Percentiles rank a stretch among this genome's conserved stretches.
These are phyloP conservation scores for Clarias laeviceps DNA, from an alignment of 2,797 vertebrate genomes.

Conservation along the genomic window DNA sequence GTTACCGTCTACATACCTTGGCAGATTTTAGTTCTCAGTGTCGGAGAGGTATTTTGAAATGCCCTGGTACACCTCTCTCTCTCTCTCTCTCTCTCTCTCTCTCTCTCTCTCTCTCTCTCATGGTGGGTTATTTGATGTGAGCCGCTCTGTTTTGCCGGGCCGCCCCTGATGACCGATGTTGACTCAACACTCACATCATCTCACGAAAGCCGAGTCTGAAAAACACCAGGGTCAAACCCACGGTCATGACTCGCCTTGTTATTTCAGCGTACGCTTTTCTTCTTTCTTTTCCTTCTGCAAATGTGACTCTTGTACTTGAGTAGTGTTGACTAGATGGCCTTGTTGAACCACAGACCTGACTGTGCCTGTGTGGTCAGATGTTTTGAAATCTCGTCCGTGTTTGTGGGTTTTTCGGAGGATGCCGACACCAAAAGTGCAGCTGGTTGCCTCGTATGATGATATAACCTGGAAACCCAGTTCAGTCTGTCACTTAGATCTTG, in stretches of 20 bases:
- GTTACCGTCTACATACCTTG: slow-evolving; percentile 70
- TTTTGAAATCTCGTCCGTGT: neutral
- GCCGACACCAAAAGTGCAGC: neutral
- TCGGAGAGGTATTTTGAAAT: slow-evolving; percentile 66
- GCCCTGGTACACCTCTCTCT: neutral
- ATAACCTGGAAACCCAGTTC: neutral
- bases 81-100: neutral
- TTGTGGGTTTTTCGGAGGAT: neutral
- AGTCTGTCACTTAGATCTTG: neutral
- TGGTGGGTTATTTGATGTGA: slow-evolving; percentile 25
- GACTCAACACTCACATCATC: slow-evolving; percentile 21
- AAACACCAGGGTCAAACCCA: slow-evolving; percentile 16
- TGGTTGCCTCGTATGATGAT: neutral
- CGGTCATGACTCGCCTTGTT: slow-evolving; percentile 1
- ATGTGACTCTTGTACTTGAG: neutral
- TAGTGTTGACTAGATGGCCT: too few relatives aligned
- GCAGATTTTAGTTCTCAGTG: slow-evolving; percentile 73
- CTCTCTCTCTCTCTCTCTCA: neutral
- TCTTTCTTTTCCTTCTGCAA: neutral
- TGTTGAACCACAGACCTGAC: neutral
- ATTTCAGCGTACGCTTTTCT: neutral
- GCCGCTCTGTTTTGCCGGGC: slow-evolving; percentile 13
- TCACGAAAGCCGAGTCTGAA: slow-evolving; percentile 15
- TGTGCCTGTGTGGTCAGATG: neutral
- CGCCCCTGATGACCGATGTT: neutral